These are phyloP conservation scores for Anastatus disparis DNA, from an alignment of 1,140 invertebrate genomes.

Conservation along the genomic window DNA sequence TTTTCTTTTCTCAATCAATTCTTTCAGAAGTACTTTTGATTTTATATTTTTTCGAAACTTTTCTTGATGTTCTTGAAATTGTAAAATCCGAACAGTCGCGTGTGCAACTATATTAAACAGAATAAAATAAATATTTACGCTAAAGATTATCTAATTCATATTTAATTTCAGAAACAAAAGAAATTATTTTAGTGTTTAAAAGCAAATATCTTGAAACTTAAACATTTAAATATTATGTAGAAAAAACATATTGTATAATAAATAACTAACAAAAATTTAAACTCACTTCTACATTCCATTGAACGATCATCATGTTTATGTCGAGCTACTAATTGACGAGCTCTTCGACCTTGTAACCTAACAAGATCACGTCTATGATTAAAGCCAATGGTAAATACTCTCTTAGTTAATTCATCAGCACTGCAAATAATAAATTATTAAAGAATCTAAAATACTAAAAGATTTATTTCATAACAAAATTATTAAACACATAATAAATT, in stretches of 20 bases:
- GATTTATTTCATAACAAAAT: background rate
- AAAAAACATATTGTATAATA: background rate
- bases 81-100: conserved; percentile 43
- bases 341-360: conserved; percentile 57
- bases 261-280: background rate
- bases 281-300: conserved; percentile 69
- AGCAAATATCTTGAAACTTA: background rate
- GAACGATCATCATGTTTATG: conserved; percentile 70
- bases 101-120: conserved; percentile 26
- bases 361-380: conserved; percentile 59
- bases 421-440: conserved; percentile 56
- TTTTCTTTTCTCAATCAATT: conserved; percentile 80
- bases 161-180: background rate
- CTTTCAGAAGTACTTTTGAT: conserved; percentile 71
- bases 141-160: background rate
- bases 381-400: conserved; percentile 70
- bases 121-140: conserved; percentile 9
- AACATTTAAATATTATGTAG: background rate
- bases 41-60: conserved; percentile 65
- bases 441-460: conserved; percentile 5
- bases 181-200: background rate
- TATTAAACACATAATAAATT: background rate
- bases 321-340: conserved; percentile 67
- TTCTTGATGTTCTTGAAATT: conserved; percentile 70
- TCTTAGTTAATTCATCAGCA: conserved; percentile 70